Percentiles rank a stretch among this genome's conserved stretches.
Conservation (phyloP, 53 echinoderm and acorn worm species). For the Arbacia lixula region DNA sequence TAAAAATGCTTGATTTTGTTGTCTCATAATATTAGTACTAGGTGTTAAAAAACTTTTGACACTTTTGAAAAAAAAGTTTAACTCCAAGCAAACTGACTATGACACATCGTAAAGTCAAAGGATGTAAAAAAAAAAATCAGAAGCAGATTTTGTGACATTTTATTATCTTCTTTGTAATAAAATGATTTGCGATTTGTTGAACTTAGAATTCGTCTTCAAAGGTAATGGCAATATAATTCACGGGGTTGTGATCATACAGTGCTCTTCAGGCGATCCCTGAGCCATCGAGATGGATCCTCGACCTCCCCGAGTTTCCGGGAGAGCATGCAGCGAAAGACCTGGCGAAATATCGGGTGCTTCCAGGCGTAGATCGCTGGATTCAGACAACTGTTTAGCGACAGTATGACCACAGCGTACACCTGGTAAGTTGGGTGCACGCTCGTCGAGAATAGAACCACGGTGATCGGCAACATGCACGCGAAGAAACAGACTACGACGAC, state of each 20-base stretch:
- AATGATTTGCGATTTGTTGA: too few relatives aligned
- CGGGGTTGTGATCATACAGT: background rate
- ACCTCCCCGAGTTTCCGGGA: conserved; percentile 57
- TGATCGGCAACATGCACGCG: conserved; percentile 69
- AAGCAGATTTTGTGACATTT: background rate
- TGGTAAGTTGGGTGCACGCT: conserved; percentile 38
- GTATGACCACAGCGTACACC: conserved; percentile 58
- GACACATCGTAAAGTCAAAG: background rate
- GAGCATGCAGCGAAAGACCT: conserved; percentile 62
- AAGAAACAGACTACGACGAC: conserved; percentile 76
- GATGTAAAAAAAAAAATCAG: background rate
- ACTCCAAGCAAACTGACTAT: background rate
- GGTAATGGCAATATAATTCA: too few relatives aligned
- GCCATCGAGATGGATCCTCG: conserved; percentile 62
- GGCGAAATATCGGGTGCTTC: conserved; percentile 74
- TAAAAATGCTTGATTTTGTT: too few relatives aligned
- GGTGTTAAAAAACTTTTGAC: too few relatives aligned
- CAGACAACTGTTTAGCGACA: conserved; percentile 67
- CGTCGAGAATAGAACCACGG: conserved; percentile 42
- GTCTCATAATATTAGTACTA: too few relatives aligned
- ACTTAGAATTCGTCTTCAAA: too few relatives aligned
- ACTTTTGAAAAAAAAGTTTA: too few relatives aligned
- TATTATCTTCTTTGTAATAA: too few relatives aligned
- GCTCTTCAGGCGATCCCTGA: background rate
- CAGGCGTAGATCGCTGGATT: conserved; percentile 78